Evolutionary conservation across 2,797 vertebrate genomes (phyloP).

Genomic region (Natrix natrix): DNA sequence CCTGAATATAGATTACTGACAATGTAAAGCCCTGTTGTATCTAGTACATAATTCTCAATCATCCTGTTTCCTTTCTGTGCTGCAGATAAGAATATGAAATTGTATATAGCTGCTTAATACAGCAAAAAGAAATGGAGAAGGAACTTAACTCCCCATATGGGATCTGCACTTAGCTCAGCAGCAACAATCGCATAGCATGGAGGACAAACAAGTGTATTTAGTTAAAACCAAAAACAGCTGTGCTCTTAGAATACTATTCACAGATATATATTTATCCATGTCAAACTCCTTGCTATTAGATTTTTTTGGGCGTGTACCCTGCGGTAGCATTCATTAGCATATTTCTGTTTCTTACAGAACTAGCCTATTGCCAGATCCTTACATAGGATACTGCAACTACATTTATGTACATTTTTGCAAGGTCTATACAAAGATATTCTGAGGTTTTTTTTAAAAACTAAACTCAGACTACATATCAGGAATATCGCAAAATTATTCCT

Average conservation of each 20-base stretch:
- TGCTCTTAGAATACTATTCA: not conserved
- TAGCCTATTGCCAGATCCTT: not conserved
- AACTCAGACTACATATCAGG: conserved; percentile 7
- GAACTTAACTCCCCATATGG: not conserved
- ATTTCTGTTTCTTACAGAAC: not conserved
- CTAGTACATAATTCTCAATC: not conserved
- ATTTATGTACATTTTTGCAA: not conserved
- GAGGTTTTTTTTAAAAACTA: conserved; percentile 11
- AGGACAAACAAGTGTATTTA: not conserved
- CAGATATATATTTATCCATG: not conserved
- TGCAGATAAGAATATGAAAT: not conserved
- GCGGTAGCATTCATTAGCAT: not conserved
- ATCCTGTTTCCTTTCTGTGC: not conserved
- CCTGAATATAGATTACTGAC: not conserved
- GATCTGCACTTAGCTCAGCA: not conserved
- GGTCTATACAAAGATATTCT: not conserved
- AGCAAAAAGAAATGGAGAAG: not conserved
- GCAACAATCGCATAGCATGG: not conserved
- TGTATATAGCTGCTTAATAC: not conserved
- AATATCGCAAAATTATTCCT: conserved; percentile 1
- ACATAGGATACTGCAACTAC: not conserved
- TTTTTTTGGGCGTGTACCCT: not conserved
- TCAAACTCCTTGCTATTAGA: not conserved
- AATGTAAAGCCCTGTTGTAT: not conserved
- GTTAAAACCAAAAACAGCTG: not conserved